Percentiles rank a stretch among this genome's conserved stretches.
These are phyloP conservation scores for Caenorhabditis sp. DNA, from an alignment of 2,888 invertebrate species.

Conservation along the genomic window DNA sequence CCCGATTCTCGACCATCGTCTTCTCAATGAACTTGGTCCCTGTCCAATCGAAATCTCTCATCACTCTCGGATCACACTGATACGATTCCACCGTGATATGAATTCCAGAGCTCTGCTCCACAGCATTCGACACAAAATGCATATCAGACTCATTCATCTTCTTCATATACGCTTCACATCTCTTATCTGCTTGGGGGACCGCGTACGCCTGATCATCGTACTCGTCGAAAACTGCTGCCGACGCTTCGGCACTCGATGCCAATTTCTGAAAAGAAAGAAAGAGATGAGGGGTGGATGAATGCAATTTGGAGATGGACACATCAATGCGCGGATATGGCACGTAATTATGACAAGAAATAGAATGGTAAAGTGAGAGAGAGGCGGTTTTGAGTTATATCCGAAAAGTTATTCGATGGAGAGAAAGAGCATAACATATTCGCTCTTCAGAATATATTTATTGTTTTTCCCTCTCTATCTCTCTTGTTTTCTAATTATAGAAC, in stretches of 20 bases:
- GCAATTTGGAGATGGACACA: constrained; percentile 11
- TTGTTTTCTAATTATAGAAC: constrained; percentile 33
- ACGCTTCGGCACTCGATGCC: constrained; percentile 58
- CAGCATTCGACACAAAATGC: constrained; percentile 47
- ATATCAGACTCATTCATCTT: constrained; percentile 69
- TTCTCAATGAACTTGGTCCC: constrained; percentile 69
- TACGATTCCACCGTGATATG: constrained; percentile 78
- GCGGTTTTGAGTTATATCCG: constrained; percentile 19
- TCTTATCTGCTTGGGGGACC: constrained; percentile 58
- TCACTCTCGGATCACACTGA: constrained; percentile 76
- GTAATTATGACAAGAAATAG: constrained; percentile 30
- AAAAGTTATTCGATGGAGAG: constrained; percentile 15
- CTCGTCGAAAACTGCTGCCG: constrained; percentile 49
- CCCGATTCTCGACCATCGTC: constrained; percentile 72
- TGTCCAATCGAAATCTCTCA: constrained; percentile 81
- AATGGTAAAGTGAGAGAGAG: constrained; percentile 4
- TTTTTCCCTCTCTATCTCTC: neutral
- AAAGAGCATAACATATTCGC: neutral
- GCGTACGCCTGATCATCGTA: constrained; percentile 64
- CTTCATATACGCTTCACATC: constrained; percentile 64
- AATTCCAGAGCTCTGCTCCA: constrained; percentile 66
- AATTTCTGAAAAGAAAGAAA: constrained; percentile 56
- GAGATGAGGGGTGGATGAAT: neutral
- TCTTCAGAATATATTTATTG: constrained; percentile 16
- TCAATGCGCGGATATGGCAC: constrained; percentile 41